These are phyloP conservation scores for Pyrrhosoma nymphula DNA, from an alignment of 2,888 invertebrate genomes.

Conservation along the genomic window DNA sequence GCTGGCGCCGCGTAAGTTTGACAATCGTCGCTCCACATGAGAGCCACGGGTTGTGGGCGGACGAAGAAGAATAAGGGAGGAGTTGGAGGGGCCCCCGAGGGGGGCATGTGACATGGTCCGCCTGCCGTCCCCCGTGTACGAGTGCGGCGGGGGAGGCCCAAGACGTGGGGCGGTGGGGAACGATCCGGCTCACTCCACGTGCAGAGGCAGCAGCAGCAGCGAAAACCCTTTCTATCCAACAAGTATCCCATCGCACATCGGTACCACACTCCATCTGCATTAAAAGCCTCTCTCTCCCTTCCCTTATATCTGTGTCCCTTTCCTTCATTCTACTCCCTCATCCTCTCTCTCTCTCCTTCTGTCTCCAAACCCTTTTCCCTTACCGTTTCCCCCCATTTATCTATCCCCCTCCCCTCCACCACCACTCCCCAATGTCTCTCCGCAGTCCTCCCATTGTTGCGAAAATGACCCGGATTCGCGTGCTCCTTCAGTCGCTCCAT, in stretches of 20 bases:
- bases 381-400: background rate
- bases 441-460: constrained; percentile 34
- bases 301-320: no score
- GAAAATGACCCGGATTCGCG: constrained; percentile 62
- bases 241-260: background rate
- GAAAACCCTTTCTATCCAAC: background rate
- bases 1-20: background rate
- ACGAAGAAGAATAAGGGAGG: background rate
- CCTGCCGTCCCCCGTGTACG: background rate
- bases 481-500: constrained; percentile 46
- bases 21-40: constrained; percentile 9
- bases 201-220: no score
- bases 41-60: background rate
- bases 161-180: background rate
- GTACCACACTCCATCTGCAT: constrained; percentile 8
- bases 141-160: background rate
- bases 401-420: background rate
- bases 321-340: no score
- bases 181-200: background rate
- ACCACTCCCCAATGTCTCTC: background rate
- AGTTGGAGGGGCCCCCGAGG: background rate
- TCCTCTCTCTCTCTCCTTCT: no score
- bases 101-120: background rate
- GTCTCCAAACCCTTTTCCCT: background rate
- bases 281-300: background rate